Evolutionary conservation across 2,888 invertebrate species (phyloP), one percentile per base, ranked within the genome.

Genomic region (Deilephila elpenor): DNA sequence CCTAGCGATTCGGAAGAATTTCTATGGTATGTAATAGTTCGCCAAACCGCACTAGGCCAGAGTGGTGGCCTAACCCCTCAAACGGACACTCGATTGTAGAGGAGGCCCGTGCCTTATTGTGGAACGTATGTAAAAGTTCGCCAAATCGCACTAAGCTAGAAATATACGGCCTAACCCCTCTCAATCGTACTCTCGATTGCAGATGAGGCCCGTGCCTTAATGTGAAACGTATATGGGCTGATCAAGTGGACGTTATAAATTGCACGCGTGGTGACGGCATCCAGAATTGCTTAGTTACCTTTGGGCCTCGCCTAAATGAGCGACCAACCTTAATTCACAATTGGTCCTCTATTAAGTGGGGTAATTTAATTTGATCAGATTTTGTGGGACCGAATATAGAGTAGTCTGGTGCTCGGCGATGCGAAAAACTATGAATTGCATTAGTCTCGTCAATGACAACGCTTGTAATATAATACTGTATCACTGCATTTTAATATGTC

Each of bases 291-390:
- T 62, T 8, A 34, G 62, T 62, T 62, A 34, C 34, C 61, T 51
- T 56, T n/a, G 44, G 64, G 51, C 67, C 67, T 67, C 20, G 25
- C 51, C 67, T 67, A 51, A 67, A 25, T 25, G 67, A 51, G 25
- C 51, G 17, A 14, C 25, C 51, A 67, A 67, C 67, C 67, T 67
- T 25, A 51, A 67, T 67, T 67, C 67, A 67, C 67, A 67, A 67
- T 67, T 67, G 67, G 67, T 25, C 44, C 44, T 67, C 44, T 51
- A 67, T 67, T 67, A 51, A 67, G 67, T 51, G 67, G 44, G 6
- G 67, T 67, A 67, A 67, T 67, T 67, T 51, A 67, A 67, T 67
- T 67, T 67, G 67, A 67, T 67, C 67, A 25, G 67, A 51, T 67
- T 51, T 51, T n/a, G 67, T 51, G 44, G 25, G 44, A 25, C 20